Evolutionary conservation across 2,888 invertebrate species (phyloP).

Genomic region (Cerastis rubricosa): DNA sequence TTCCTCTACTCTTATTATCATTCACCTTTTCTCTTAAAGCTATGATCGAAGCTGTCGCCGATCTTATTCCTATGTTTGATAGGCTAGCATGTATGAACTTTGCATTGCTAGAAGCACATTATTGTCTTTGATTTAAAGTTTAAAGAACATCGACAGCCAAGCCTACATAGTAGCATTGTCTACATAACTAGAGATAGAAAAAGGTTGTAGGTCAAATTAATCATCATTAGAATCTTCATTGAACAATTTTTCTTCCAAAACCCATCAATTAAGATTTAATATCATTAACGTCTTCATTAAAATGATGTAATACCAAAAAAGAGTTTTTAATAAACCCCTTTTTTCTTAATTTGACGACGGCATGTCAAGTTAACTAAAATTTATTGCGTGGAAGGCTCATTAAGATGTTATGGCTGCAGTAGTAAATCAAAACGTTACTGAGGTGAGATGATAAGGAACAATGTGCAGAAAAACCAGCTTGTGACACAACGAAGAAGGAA

Average conservation of each 20-base stretch:
- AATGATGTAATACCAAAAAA: constrained; percentile 39
- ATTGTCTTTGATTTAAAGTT: neutral
- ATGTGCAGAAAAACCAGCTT: constrained; percentile 36
- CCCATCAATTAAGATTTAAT: constrained; percentile 30
- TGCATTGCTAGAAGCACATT: neutral
- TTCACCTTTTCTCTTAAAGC: neutral
- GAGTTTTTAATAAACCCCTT: constrained; percentile 54
- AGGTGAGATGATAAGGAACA: constrained; percentile 7
- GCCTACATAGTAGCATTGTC: neutral
- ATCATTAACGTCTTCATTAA: constrained; percentile 48
- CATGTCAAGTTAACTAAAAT: constrained; percentile 61
- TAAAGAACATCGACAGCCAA: neutral
- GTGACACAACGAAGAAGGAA: neutral
- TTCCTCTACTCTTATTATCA: neutral
- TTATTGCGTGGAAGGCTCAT: constrained; percentile 57
- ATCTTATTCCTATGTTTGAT: neutral
- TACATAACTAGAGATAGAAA: neutral
- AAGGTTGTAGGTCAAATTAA: constrained; percentile 1
- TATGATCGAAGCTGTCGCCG: too few species aligned
- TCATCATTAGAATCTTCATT: constrained; percentile 12
- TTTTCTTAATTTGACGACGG: constrained; percentile 49
- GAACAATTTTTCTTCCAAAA: constrained; percentile 12
- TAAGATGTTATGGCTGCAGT: constrained; percentile 39
- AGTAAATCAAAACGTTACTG: constrained; percentile 51
- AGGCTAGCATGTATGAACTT: neutral